Evolutionary conservation across 1,140 invertebrate species (phyloP), one percentile per base, ranked within the genome.

Genomic region (Drosophila pruinosa): DNA sequence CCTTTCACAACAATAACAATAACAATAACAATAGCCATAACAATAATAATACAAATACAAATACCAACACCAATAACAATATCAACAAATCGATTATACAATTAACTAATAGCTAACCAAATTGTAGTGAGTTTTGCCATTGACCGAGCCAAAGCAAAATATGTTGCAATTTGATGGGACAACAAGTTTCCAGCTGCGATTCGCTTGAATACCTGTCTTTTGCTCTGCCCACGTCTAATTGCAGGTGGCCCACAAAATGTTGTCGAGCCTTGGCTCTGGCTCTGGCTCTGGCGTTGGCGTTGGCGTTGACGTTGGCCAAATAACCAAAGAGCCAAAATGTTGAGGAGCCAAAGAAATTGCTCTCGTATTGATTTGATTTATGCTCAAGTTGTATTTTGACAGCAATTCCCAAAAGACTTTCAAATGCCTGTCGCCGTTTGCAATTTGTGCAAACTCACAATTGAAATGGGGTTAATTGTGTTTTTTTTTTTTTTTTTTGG

Each of bases 391-490:
- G 39, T 82, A 54, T 72, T 83, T 78, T 65, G 75, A 71, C 75
- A 78, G 59, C 69, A 68, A 54, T 39, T 26, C 58, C 17, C 24
- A 41, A 70, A 67, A 56, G 71, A 79, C 63, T 75, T 83, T 85
- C 68, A 65, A 74, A 69, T 47, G 26, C 48, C 57, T 41, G 24
- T 70, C 31, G 50, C 56, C n/a, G n/a, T 22, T 15, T 57, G 19
- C 19, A 15, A 56, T 65, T 77, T 82, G 78, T 72, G 78, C 71
- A 68, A 70, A 73, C 47, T 71, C 67, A 71, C 76, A 72, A 73
- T 76, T 64, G 26, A 28, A 79, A 83, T 85, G 85, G 72, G 76
- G 81, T 86, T 86, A 86, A 83, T 83, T 85, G 79, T 36, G 47
- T 73, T 43, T 70, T 57, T 26, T 34, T 64, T 63, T 39, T 43